Base-by-base conservation (phyloP, 2,113 vertebrate genomes). In the Mellivora capensis region DNA sequence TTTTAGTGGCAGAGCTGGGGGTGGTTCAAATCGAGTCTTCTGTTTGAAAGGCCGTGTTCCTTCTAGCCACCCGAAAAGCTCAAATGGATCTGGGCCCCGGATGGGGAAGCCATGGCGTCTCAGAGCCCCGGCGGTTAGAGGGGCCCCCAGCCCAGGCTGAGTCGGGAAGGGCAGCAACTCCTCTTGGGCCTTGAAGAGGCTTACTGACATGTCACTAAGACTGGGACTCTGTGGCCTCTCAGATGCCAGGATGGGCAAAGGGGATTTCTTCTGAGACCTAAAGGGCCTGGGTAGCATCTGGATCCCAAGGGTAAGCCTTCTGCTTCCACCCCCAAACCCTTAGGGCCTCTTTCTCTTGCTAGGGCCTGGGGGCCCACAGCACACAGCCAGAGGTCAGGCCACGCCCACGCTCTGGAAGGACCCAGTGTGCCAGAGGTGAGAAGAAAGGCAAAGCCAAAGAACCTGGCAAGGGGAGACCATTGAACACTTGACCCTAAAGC, bases 101-200 rank as follows among this genome's bases (percentile, higher is more conserved):
- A 64, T 7, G 59, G 37, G 59, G 61, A 29, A 84, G 29, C 6
- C 31, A 31, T 27, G 29, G 15, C 4, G 0, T 37, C 47, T 31
- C 31, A 2, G 34, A 76, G 81, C 23, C 37, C 15, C 3, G 10
- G 13, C 18, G 1, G 0, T 34, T 34, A n/a, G 25, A n/a, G 61
- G 7, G 37, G 21, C 7, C 21, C 20, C 20, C 34, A 18, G 23
- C 34, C 13, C 21, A 44, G 15, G 18, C 49, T 18, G 59, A 29
- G 67, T 3, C 0, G 21, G 37, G 29, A 3, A 69, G 74, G 39
- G 20, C 18, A 4, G 18, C 37, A 64, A 25, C 47, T 82, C 31
- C 64, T 71, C n/a, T 67, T 34, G 64, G 17, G 20, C 27, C 47
- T 71, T 27, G 11, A 52, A 9, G 74, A 6, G 11, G 31, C 27